These are phyloP conservation scores for Helicorthomorpha holstii DNA, from an alignment of 1,140 invertebrate genomes.

Conservation along the genomic window DNA sequence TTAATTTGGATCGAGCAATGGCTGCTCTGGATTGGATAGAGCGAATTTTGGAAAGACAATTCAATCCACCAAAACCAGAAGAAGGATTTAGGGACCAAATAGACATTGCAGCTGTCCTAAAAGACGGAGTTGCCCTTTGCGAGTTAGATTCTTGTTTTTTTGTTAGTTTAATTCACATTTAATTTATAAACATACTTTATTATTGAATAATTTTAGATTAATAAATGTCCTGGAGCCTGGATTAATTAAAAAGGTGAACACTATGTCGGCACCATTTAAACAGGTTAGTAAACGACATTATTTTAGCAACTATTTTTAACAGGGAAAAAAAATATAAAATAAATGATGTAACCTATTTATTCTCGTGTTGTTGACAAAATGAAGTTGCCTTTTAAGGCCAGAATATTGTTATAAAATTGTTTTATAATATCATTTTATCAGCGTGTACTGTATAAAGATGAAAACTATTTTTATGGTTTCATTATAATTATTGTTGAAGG, in stretches of 20 bases:
- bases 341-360: not conserved
- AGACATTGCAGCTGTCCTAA: constrained; percentile 31
- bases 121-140: constrained; percentile 34
- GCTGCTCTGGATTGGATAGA: constrained; percentile 32
- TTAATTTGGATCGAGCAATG: constrained; percentile 30
- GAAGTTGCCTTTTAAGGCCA: not conserved
- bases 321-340: no score
- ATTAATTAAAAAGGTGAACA: constrained; percentile 27
- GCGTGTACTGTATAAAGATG: no score
- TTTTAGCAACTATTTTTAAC: not conserved
- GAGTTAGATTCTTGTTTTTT: constrained; percentile 19
- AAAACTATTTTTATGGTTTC: no score
- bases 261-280: constrained; percentile 28
- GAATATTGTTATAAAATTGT: not conserved
- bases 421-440: not conserved
- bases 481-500: not conserved
- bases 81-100: constrained; percentile 26
- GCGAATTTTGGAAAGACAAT: constrained; percentile 23
- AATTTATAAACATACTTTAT: no score
- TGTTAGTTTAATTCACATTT: constrained; percentile 16
- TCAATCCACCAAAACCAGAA: constrained; percentile 22
- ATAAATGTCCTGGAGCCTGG: constrained; percentile 26
- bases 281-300: constrained; percentile 20
- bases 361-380: not conserved
- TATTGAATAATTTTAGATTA: constrained; percentile 18